Evolutionary conservation across 64 coral and sea anemone species (phyloP), one percentile per base, ranked within the genome.

Genomic region (Astreopora myriophthalma): DNA sequence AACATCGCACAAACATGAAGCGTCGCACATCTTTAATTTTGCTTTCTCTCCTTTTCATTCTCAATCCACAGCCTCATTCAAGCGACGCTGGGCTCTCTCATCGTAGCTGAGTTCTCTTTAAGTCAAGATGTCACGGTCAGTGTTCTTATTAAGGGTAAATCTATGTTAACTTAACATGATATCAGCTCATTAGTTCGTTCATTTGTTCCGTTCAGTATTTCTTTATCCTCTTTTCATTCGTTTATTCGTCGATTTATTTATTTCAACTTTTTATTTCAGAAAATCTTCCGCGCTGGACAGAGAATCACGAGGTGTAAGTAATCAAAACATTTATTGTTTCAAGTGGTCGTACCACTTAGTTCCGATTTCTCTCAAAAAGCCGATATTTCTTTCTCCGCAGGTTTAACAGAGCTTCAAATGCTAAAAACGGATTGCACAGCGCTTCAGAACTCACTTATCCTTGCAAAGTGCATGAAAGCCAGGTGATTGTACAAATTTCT

Each of bases 271-370:
- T 16, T 13, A n/a, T n/a, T n/a, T 65, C 91, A 96, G 95, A 96
- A 96, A 96, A 96, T 96, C 60, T 90, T 96, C 63, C 86, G 95
- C 9, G 84, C 79, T 6, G 95, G 95, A 86, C 95, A 96, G 78
- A 93, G 95, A 96, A 92, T 96, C 14, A 86, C 95, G 30, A 87
- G 95, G 24, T 96, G 95, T 96, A 89, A 96, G 95, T 94, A 80
- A 67, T 28, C 2, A 80, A 23, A n/a, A 3, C 26, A 3, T 39
- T 22, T 30, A 10, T 55, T 34, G 58, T 63, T 68, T 26, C 8
- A 27, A 68, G 23, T 28, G 0, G n/a, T 19, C n/a, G n/a, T n/a
- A n/a, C n/a, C n/a, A n/a, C n/a, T n/a, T n/a, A n/a, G n/a, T n/a
- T n/a, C n/a, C n/a, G n/a, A n/a, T n/a, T n/a, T n/a, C n/a, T n/a